phyloP scores from a whole-genome alignment of 2,113 vertebrate species.

The Petrocephalus microphthalmus region DNA sequence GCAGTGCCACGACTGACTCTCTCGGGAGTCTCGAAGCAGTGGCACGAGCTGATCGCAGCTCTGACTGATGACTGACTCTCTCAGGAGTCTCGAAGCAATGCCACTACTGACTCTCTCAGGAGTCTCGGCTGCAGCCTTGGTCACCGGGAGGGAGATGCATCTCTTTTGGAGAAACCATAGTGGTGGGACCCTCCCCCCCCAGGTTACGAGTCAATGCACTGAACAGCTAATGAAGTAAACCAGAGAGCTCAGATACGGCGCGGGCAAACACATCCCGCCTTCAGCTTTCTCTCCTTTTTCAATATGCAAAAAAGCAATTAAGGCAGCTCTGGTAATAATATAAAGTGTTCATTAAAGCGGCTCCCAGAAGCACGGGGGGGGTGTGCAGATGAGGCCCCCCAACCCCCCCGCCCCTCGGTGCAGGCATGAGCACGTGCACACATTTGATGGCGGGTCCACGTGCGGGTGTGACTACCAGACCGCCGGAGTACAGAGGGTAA shows the following conservation, averaged over 20 bases:
- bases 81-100: not conserved
- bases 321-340: slow-evolving; percentile 19
- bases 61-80: not conserved
- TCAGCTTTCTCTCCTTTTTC: slow-evolving; percentile 9
- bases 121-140: not conserved
- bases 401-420: not conserved
- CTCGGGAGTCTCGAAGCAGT: not conserved
- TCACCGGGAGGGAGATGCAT: not conserved
- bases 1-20: not conserved
- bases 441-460: not conserved
- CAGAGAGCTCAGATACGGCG: not conserved
- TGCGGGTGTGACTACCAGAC: not conserved
- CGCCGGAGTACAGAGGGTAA: not conserved
- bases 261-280: not conserved
- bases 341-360: slow-evolving; percentile 23
- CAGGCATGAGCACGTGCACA: not conserved
- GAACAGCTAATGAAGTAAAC: slow-evolving; percentile 1
- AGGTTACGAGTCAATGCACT: not conserved
- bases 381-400: not conserved
- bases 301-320: slow-evolving; percentile 29
- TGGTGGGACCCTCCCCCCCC: not conserved
- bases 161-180: not conserved
- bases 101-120: too few relatives aligned
- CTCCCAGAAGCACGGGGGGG: not conserved
- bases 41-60: not conserved